Conservation (phyloP, 2,113 vertebrate genomes). For the Platysternon megacephalum region DNA sequence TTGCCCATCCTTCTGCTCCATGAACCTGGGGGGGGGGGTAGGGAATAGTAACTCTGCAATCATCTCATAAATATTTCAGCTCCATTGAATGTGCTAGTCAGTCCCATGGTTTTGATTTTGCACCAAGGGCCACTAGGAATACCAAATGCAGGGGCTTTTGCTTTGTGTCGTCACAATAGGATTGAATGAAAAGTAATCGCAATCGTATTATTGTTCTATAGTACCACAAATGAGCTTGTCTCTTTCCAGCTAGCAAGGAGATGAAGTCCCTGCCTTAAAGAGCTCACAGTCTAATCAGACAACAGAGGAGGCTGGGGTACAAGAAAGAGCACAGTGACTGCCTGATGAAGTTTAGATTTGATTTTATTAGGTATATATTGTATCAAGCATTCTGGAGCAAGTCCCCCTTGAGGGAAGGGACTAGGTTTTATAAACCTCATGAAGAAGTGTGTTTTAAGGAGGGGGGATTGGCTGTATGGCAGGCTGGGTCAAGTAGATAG, state of each 20-base stretch:
- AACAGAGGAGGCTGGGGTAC: background rate
- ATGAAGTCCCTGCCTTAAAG: background rate
- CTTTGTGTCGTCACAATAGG: background rate
- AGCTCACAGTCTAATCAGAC: background rate
- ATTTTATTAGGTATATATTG: fast-evolving
- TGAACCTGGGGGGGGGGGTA: background rate
- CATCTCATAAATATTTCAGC: background rate
- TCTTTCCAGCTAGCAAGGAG: background rate
- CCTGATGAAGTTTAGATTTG: background rate
- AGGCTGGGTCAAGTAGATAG: background rate
- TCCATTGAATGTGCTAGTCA: background rate
- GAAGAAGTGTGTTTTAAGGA: background rate
- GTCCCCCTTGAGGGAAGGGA: background rate
- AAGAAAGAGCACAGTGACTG: background rate
- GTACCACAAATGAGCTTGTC: background rate
- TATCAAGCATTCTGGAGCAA: background rate
- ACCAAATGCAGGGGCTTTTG: background rate
- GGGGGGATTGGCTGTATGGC: background rate
- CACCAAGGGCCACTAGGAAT: background rate
- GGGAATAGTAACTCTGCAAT: background rate
- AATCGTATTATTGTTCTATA: background rate
- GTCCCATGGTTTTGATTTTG: background rate
- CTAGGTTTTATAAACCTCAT: fast-evolving
- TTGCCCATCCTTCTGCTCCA: background rate
- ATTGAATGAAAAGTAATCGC: background rate